Evolutionary conservation across 53 echinoderm and acorn worm genomes (phyloP).

Genomic region (Echinometra lucunter): DNA sequence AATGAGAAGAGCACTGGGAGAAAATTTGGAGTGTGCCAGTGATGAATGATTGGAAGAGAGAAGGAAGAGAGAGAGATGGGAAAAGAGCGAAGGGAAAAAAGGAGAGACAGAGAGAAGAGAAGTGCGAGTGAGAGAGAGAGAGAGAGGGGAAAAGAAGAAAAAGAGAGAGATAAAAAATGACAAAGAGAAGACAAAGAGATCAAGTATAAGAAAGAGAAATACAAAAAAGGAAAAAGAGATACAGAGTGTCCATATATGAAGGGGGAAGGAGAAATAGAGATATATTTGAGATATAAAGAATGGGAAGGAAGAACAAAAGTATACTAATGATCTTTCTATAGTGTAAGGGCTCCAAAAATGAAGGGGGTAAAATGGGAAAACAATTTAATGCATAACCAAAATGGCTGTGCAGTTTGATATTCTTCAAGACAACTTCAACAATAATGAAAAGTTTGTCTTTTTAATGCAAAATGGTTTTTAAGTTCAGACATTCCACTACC

Average conservation of each 20-base stretch:
- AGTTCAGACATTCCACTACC: no score
- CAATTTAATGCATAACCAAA: background rate
- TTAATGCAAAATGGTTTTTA: no score
- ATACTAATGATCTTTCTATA: background rate
- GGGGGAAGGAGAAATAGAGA: no score
- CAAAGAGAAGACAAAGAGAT: no score
- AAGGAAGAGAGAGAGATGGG: background rate
- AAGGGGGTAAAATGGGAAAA: no score
- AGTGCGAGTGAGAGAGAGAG: background rate
- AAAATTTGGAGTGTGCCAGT: background rate
- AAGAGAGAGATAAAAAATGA: no score
- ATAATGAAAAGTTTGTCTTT: no score
- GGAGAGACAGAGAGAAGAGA: background rate
- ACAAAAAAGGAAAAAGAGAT: no score
- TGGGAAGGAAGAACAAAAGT: background rate
- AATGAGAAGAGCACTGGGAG: background rate
- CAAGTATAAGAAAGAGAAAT: no score
- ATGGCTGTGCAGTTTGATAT: background rate
- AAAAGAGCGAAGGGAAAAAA: background rate
- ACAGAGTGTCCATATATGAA: no score
- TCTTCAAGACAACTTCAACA: background rate
- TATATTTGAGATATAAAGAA: no score
- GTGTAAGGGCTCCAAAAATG: no score
- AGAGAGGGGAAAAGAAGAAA: background rate
- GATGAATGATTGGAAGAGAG: slow-evolving; percentile 19